Conservation (phyloP, 2,888 invertebrate genomes). For the Thymelicus lineola region DNA sequence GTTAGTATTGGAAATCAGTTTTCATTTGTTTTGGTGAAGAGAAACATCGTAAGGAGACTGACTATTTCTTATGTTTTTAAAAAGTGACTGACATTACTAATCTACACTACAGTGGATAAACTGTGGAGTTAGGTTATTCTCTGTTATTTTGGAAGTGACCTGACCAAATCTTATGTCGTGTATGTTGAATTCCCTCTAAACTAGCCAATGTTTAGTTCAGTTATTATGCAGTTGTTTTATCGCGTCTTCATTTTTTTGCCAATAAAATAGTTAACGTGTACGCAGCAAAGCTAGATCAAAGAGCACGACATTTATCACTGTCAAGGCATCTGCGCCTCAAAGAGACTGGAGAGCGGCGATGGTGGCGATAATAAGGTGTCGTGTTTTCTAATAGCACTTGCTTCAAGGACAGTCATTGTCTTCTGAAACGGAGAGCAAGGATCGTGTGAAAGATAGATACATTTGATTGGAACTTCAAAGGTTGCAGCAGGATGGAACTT, state of each 20-base stretch:
- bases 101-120: too few species aligned
- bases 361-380: conserved; percentile 36
- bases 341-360: conserved; percentile 30
- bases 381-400: conserved; percentile 38
- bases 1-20: too few species aligned
- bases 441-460: conserved; percentile 26
- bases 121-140: too few species aligned
- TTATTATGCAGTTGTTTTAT: neutral
- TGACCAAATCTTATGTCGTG: too few species aligned
- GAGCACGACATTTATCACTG: conserved; percentile 31
- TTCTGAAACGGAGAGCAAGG: conserved; percentile 29
- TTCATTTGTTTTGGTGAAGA: too few species aligned
- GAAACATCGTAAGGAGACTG: too few species aligned
- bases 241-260: neutral
- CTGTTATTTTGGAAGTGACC: too few species aligned
- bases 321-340: conserved; percentile 35
- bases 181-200: too few species aligned
- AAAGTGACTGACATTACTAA: too few species aligned
- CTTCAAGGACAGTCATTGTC: conserved; percentile 27
- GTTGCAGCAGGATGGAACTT: neutral
- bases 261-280: conserved; percentile 29
- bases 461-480: neutral
- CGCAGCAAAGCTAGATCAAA: conserved; percentile 25
- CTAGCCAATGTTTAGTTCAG: too few species aligned
- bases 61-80: too few species aligned